Conservation (phyloP, 2,797 vertebrate genomes). For the Darevskia mixta region DNA sequence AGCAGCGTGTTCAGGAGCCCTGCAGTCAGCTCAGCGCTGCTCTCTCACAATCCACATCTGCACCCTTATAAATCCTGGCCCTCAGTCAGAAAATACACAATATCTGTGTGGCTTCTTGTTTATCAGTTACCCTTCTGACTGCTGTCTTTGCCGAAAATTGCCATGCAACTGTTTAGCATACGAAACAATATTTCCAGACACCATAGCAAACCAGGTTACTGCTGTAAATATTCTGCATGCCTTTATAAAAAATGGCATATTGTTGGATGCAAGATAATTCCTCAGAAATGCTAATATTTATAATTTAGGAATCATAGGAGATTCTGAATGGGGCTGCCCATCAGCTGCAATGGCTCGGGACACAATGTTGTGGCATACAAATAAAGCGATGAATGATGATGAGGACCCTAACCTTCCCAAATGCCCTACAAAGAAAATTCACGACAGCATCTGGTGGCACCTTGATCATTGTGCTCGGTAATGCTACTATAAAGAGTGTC, state of each 20-base stretch:
- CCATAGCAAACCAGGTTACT: neutral
- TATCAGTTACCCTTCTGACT: constrained; percentile 42
- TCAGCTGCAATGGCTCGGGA: neutral
- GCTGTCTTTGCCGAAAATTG: constrained; percentile 19
- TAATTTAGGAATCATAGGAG: neutral
- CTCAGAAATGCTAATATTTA: neutral
- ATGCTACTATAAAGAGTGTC: neutral
- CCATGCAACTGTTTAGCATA: constrained; percentile 24
- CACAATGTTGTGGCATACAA: neutral
- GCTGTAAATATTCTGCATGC: constrained; percentile 35
- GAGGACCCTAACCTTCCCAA: too few relatives aligned
- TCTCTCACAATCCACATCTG: constrained; percentile 37
- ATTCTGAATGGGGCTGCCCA: neutral
- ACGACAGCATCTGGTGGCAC: neutral
- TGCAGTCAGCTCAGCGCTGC: constrained; percentile 1
- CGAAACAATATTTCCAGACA: constrained; percentile 23
- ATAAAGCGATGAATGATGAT: too few relatives aligned
- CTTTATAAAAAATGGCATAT: neutral
- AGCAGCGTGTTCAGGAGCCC: neutral
- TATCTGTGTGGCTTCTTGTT: constrained; percentile 50
- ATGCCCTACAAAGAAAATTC: neutral
- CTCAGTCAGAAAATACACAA: neutral
- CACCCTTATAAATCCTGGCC: constrained; percentile 40
- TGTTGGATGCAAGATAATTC: neutral
- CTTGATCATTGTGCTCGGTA: neutral